Evolutionary conservation across 2,113 vertebrate genomes (phyloP), one percentile per base, ranked within the genome.

Genomic region (Dinomys branickii): DNA sequence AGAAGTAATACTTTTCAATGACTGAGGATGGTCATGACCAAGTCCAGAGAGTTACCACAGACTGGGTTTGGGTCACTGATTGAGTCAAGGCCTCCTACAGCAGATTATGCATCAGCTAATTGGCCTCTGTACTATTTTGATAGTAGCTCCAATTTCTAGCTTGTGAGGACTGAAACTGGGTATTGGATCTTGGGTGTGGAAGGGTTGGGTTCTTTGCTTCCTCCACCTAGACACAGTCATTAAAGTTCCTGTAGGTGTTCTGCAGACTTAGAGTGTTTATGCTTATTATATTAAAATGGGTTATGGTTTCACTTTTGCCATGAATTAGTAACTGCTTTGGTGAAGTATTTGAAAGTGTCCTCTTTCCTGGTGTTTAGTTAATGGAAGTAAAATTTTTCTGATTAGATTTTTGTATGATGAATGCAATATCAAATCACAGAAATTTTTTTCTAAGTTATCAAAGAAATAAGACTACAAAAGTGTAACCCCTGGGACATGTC

Each of bases 321-420:
- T 69, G 63, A 92, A 80, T 96, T 92, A 94, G 38, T 80, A 92
- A 92, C 44, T 78, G 44, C 35, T 26, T 88, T 58, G 58, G 38
- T 38, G 16, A 59, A 82, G 44, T 96, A 11, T 96, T 95, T 92
- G 75, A 95, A 83, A 97, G 59, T 30, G 77, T 94, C 41, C 50
- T 61, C 69, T 94, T 93, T 90, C 75, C 81, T 90, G 41, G 14
- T 59, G 81, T 87, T 94, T 90, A 54, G 69, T 95, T 71, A 88
- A 85, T 85, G 71, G 56, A 97, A 96, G 22, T 82, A 90, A 96
- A 91, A 77, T 77, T 47, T 24, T 59, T 95, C 69, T 95, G 85
- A 65, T 85, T 95, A 22, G 19, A 65, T 47, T 95, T 96, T 90
- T 87, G 65, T 80, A 44, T 91, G 50, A 44, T 59, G 10, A 97